Percentiles rank a stretch among this genome's conserved stretches.
Conservation (phyloP, 2,797 vertebrate genomes). For the Girardinus metallicus region DNA sequence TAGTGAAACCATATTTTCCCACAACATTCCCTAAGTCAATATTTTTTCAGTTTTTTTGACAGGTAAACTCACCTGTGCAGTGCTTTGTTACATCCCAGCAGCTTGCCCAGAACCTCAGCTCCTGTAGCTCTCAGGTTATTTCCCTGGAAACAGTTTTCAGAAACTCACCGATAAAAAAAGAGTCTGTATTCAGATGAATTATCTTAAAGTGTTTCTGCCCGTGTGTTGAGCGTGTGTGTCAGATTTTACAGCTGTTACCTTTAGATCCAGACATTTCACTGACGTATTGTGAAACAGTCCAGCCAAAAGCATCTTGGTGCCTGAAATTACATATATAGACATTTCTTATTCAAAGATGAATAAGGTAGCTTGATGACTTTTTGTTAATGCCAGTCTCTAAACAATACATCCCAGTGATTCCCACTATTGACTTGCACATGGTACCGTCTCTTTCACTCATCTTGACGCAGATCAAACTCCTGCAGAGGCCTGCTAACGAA, state of each 20-base stretch:
- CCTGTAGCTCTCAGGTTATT: constrained; percentile 89
- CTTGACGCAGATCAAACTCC: background rate
- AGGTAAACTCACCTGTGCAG: constrained; percentile 82
- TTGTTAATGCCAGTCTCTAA: background rate
- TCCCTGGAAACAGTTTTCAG: constrained; percentile 79
- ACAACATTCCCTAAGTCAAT: background rate
- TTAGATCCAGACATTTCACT: constrained; percentile 87
- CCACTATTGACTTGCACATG: background rate
- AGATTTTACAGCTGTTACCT: constrained; percentile 77
- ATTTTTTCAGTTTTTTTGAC: background rate
- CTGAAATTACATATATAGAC: constrained; percentile 63
- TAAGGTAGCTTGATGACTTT: background rate
- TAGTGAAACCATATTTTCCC: background rate
- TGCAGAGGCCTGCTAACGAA: background rate
- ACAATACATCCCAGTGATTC: background rate
- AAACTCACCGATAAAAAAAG: rapidly evolving
- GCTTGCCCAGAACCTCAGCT: constrained; percentile 86
- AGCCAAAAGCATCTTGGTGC: constrained; percentile 82
- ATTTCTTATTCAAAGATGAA: background rate
- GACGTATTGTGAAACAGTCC: constrained; percentile 87
- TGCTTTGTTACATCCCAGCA: constrained; percentile 88
- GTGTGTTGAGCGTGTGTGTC: background rate
- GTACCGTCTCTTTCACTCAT: background rate
- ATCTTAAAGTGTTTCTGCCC: background rate
- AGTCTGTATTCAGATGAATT: background rate